A percentile compares a stretch with the other conserved stretches of the same genome.
phyloP scores from a whole-genome alignment of 2,113 vertebrate genomes.

The Pelvicachromis taeniatus region DNA sequence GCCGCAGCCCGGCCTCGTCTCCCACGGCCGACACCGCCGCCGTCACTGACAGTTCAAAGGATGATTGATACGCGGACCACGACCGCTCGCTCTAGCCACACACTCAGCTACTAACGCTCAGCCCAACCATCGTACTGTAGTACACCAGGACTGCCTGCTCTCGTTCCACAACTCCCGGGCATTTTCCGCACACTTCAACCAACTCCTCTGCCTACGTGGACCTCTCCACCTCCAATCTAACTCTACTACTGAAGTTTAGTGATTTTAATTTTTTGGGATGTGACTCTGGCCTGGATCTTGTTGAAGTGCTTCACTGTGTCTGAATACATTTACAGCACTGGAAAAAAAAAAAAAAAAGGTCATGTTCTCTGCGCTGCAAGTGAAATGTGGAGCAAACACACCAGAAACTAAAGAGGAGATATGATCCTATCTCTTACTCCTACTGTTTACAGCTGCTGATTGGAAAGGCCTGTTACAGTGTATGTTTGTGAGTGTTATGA shows the following conservation, averaged over 20 bases:
- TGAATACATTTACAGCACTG: neutral
- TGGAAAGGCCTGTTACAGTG: slow-evolving; percentile 46
- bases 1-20: slow-evolving; percentile 18
- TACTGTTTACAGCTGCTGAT: slow-evolving; percentile 49
- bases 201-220: slow-evolving; percentile 43
- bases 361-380: neutral
- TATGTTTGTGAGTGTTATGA: neutral
- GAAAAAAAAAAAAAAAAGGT: neutral
- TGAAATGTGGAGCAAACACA: neutral
- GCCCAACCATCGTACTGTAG: slow-evolving; percentile 49
- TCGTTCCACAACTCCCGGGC: slow-evolving; percentile 25
- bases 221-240: slow-evolving; percentile 11
- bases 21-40: neutral
- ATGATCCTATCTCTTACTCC: slow-evolving; percentile 5
- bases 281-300: slow-evolving; percentile 16
- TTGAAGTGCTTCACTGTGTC: slow-evolving; percentile 10
- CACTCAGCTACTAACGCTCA: slow-evolving; percentile 41
- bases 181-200: slow-evolving; percentile 34
- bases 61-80: slow-evolving; percentile 44
- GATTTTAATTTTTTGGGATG: neutral
- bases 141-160: slow-evolving; percentile 59
- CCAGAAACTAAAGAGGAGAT: slow-evolving; percentile 25
- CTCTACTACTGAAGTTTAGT: slow-evolving; percentile 47
- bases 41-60: slow-evolving; percentile 44
- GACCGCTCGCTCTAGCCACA: slow-evolving; percentile 22